Conservation (phyloP, 2,888 invertebrate species). For the Tenodera sinensis region DNA sequence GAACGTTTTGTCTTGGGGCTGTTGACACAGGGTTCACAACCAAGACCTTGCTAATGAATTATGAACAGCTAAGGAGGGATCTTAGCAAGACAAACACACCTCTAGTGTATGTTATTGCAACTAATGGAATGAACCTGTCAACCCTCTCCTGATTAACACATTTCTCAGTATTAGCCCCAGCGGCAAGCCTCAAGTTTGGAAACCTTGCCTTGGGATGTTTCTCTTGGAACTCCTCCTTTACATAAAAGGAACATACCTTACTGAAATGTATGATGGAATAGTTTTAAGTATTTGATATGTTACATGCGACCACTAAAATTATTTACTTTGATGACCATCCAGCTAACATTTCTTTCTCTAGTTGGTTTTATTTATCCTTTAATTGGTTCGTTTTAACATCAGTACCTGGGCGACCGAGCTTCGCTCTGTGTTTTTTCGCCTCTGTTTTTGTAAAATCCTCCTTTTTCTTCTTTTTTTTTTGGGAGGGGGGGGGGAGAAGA, state of each 20-base stretch:
- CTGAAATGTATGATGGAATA: too few relatives aligned
- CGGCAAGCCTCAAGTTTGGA: background rate
- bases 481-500: too few relatives aligned
- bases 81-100: background rate
- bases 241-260: background rate
- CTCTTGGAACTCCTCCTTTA: background rate
- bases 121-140: conserved; percentile 8
- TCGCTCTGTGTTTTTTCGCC: too few relatives aligned
- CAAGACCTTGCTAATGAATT: background rate
- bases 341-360: too few relatives aligned
- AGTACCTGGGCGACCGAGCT: too few relatives aligned
- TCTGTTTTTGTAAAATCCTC: too few relatives aligned
- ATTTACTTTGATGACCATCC: too few relatives aligned
- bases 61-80: background rate
- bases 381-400: too few relatives aligned
- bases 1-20: background rate
- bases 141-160: background rate
- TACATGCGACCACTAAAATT: too few relatives aligned
- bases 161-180: background rate
- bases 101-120: background rate
- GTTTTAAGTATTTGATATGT: too few relatives aligned
- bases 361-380: too few relatives aligned
- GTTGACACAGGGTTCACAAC: background rate
- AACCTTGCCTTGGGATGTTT: background rate
- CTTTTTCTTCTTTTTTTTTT: too few relatives aligned